phyloP scores from a whole-genome alignment of 2,797 vertebrate species.

The Sorex maritimensis region DNA sequence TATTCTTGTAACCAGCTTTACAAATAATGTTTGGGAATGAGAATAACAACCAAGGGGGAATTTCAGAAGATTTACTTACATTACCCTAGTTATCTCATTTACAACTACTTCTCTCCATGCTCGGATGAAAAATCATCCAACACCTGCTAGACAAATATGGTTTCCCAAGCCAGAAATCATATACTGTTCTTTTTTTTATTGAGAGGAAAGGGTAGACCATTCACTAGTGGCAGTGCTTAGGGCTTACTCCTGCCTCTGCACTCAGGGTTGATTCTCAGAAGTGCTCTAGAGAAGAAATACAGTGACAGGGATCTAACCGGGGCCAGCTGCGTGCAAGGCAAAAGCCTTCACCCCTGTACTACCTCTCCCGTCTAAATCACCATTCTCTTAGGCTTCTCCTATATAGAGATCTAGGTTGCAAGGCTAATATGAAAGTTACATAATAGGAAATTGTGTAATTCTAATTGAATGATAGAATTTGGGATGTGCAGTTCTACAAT shows the following conservation, averaged over 20 bases:
- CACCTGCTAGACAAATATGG: constrained; percentile 19
- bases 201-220: too few species aligned
- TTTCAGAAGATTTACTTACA: neutral
- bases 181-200: neutral
- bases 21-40: neutral
- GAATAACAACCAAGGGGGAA: neutral
- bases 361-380: neutral
- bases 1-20: constrained; percentile 42
- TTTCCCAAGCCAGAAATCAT: neutral
- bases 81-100: neutral
- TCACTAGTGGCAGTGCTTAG: too few species aligned
- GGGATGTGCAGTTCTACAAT: neutral
- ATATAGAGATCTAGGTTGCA: neutral
- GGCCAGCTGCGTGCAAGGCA: too few species aligned
- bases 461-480: neutral
- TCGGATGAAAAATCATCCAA: constrained; percentile 45
- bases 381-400: neutral
- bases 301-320: too few species aligned
- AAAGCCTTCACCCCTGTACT: too few species aligned
- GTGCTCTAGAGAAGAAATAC: too few species aligned
- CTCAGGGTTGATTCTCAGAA: too few species aligned
- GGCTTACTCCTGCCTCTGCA: too few species aligned
- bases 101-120: neutral
- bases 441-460: constrained; percentile 7
- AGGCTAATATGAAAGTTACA: neutral